Percentiles rank a stretch among this genome's conserved stretches.
Conservation (phyloP, 2,888 invertebrate genomes). For the Candidula unifasciata region DNA sequence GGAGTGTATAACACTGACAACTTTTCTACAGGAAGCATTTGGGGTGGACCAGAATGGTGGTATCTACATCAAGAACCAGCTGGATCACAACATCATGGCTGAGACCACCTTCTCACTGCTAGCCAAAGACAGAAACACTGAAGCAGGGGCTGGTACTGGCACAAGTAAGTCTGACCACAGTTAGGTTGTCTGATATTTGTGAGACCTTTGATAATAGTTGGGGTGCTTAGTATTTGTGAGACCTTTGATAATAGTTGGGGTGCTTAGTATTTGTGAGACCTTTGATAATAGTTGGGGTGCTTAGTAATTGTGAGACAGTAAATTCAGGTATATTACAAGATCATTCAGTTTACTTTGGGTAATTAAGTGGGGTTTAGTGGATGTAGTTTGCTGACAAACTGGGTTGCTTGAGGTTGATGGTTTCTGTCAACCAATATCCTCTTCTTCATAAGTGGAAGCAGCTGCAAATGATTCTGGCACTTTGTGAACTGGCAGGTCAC, state of each 20-base stretch:
- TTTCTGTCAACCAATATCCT: no score
- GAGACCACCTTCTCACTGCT: slow-evolving; percentile 58
- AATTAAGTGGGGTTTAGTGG: no score
- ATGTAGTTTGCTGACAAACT: no score
- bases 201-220: not conserved
- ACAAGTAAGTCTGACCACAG: slow-evolving; percentile 58
- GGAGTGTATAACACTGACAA: no score
- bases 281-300: not conserved
- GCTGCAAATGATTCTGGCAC: no score
- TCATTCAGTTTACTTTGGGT: no score
- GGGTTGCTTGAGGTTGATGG: no score
- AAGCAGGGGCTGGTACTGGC: slow-evolving; percentile 53
- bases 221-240: not conserved
- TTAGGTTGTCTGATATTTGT: no score
- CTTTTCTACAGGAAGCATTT: slow-evolving; percentile 60
- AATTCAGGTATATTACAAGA: no score
- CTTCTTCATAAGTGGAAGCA: no score
- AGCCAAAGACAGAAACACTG: slow-evolving; percentile 59
- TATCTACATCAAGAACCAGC: slow-evolving; percentile 56
- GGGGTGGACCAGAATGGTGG: slow-evolving; percentile 55
- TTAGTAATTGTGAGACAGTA: not conserved
- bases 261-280: not conserved
- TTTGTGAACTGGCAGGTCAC: no score
- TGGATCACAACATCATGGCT: slow-evolving; percentile 56
- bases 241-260: not conserved